Percentiles rank a stretch among this genome's conserved stretches.
Evolutionary conservation across 2,113 vertebrate species (phyloP).

Genomic region (Felis chaus): DNA sequence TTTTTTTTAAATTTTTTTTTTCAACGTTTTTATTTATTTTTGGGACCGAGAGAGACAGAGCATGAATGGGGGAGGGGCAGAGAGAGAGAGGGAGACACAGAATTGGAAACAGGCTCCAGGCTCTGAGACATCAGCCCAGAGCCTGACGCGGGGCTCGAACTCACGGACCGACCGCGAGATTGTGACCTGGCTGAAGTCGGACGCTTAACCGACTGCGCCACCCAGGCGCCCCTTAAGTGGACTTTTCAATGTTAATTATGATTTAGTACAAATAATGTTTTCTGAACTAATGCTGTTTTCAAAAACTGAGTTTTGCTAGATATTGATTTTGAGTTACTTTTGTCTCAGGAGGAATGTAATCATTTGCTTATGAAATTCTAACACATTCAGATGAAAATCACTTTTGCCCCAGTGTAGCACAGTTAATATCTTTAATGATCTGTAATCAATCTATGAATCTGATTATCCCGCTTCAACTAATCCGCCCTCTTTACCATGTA

Average conservation of each 20-base stretch:
- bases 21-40: too few species aligned
- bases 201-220: too few species aligned
- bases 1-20: too few species aligned
- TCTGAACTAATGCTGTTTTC: constrained; percentile 6
- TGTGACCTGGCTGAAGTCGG: too few species aligned
- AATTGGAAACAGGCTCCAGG: too few species aligned
- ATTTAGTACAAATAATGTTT: background rate
- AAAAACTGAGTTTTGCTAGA: background rate
- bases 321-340: constrained; percentile 13
- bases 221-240: too few species aligned
- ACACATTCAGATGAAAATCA: background rate
- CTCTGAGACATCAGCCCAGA: too few species aligned
- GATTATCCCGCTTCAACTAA: background rate
- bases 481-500: background rate
- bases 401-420: background rate
- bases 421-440: background rate
- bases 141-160: too few species aligned
- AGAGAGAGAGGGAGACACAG: too few species aligned
- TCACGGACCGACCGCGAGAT: too few species aligned
- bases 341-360: background rate
- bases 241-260: constrained; percentile 1
- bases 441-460: background rate
- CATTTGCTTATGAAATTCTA: constrained; percentile 2
- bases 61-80: too few species aligned
- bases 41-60: too few species aligned